Evolutionary conservation across 2,888 invertebrate species (phyloP), one percentile per base, ranked within the genome.

Genomic region (Petrophora chlorosata): DNA sequence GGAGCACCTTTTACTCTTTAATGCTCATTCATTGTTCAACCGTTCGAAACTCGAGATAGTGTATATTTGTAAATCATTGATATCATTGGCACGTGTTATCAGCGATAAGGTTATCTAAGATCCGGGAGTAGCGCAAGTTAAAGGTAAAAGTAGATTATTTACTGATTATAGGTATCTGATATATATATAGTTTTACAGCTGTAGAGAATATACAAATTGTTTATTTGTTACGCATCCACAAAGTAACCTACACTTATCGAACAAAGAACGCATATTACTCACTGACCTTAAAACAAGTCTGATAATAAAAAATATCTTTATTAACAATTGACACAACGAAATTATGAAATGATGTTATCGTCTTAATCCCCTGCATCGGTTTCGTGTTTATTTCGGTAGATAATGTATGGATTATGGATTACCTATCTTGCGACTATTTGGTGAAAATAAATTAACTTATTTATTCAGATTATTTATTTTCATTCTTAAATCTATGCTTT

Each of bases 11-110:
- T n/a, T n/a, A n/a, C 14, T 25, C 10, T 38, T n/a, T 9, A 13
- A 1, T 12, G 12, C n/a, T n/a, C n/a, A n/a, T n/a, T 15, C 1
- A 10, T 17, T 12, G 17, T 19, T 5, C 25, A 33, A 41, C 16
- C 13, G 25, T 25, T 41, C 12, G 10, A 40, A 43, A 22, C 13
- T 14, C 7, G 2, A 22, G 19, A 15, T 44, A 36, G 10, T 16
- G 23, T 17, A n/a, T 5, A 2, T 19, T 19, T 19, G 7, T 19
- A 19, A 7, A 13, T 32, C 16, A 19, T 10, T 38, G 41, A 41
- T 42, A 48, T 48, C 41, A 42, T 38, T 40, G 41, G 47, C 47
- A 48, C 47, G 47, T 48, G 47, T 48, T 48, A 48, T 48, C 47
- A 32, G 13, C 4, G 33, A 33, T 34, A 49, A 3, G 4, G n/a